phyloP scores from a whole-genome alignment of 2,113 vertebrate genomes.

The Microcebus lehilahytsara region DNA sequence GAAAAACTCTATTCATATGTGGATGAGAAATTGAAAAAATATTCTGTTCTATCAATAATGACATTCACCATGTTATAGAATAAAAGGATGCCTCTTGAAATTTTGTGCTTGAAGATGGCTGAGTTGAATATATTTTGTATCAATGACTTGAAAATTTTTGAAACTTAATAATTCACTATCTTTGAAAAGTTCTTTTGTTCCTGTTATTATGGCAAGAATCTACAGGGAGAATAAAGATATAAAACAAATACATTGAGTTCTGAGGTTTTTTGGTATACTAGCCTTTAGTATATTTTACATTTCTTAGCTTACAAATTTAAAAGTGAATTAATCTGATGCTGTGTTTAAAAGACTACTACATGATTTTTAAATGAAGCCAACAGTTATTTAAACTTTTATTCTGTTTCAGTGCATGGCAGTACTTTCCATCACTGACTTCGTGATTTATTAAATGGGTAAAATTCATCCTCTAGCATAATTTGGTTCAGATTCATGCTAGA shows the following conservation, averaged over 20 bases:
- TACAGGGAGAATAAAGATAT: neutral
- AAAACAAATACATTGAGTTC: neutral
- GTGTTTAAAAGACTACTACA: neutral
- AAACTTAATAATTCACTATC: neutral
- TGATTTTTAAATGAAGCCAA: neutral
- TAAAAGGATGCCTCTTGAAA: neutral
- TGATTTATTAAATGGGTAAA: constrained; percentile 26
- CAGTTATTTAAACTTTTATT: neutral
- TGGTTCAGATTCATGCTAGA: neutral
- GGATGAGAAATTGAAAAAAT: neutral
- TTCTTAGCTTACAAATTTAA: neutral
- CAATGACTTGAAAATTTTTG: neutral
- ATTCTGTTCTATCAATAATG: neutral
- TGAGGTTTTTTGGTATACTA: neutral
- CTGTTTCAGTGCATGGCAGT: neutral
- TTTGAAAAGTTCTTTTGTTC: neutral
- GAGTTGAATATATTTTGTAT: neutral
- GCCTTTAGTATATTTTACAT: neutral
- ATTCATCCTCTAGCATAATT: neutral
- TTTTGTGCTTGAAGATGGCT: neutral
- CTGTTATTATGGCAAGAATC: neutral
- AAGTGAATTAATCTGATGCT: neutral
- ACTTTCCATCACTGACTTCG: neutral
- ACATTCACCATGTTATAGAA: neutral
- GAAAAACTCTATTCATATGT: neutral